These are phyloP conservation scores for Buphagus erythrorhynchus DNA, from an alignment of 2,797 vertebrate genomes.

Conservation along the genomic window DNA sequence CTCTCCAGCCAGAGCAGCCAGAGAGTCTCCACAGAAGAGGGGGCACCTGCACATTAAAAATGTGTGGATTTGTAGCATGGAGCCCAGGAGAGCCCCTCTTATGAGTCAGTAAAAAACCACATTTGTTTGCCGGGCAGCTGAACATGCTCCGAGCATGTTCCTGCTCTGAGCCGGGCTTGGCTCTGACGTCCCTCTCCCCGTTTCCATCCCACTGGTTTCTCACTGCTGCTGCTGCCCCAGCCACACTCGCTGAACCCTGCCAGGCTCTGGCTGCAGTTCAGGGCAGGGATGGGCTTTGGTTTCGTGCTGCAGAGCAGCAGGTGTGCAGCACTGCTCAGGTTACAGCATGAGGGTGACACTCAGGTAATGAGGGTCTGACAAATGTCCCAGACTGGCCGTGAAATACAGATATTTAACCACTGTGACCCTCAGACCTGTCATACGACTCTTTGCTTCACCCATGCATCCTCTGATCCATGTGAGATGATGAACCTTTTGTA, in stretches of 20 bases:
- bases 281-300: not conserved
- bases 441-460: not conserved
- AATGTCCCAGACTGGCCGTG: not conserved
- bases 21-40: not conserved
- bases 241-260: accelerated
- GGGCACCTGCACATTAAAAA: not conserved
- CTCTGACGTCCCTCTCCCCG: not conserved
- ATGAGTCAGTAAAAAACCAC: not conserved
- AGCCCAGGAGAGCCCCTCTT: not conserved
- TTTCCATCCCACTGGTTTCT: not conserved
- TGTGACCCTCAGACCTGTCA: not conserved
- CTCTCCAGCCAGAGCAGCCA: not conserved
- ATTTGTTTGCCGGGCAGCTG: not conserved
- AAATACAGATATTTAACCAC: not conserved
- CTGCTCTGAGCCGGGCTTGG: not conserved
- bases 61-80: not conserved
- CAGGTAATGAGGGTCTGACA: accelerated
- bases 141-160: not conserved
- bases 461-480: not conserved
- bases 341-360: not conserved
- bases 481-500: not conserved
- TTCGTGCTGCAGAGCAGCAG: not conserved
- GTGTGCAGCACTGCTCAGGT: accelerated
- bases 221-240: not conserved
- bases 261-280: not conserved